Evolutionary conservation across 1,140 invertebrate genomes (phyloP), one percentile per base, ranked within the genome.

Genomic region (Drosophila dunni): DNA sequence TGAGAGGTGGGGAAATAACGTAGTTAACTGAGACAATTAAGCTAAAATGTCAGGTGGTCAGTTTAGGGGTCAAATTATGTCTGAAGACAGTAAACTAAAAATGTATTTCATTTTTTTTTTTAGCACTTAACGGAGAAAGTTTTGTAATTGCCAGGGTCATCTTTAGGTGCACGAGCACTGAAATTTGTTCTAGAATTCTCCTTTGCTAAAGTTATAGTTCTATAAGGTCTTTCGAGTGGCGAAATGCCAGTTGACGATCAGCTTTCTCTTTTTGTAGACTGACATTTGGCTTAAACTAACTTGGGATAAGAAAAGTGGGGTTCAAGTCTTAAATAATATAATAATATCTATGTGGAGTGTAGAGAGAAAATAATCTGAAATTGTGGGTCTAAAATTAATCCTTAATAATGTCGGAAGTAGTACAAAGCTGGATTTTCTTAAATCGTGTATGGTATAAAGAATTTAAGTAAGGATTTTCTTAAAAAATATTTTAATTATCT

Each of bases 11-110:
- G n/a, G 7, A 13, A 6, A 29, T 6, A 50, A 17, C 6, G 13
- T 46, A 20, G 56, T 36, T 13, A 46, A 29, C 44, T 44, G 17
- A 40, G 51, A 48, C 62, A 65, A 72, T 57, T 57, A 66, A 66
- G 33, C 6, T 50, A 64, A 71, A 29, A 64, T 64, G 68, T 46
- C 67, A 69, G 24, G 15, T 61, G 66, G 66, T 53, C 66, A 61
- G 45, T 24, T 48, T 48, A 13, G 7, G 45, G 60, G 24, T 29
- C 24, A 29, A 29, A 29, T 29, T 29, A 6, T 29, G 3, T 29
- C 24, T 38, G 44, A 68, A 46, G 13, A 46, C 15, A 38, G 15
- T 11, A 38, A 11, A 45, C 8, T 48, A 7, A 10, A 17, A 34
- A 20, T 20, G 17, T 20, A 20, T 20, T 20, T 20, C 0, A 20